phyloP scores from a whole-genome alignment of 1,140 invertebrate genomes.

The Drosophila rufa region DNA sequence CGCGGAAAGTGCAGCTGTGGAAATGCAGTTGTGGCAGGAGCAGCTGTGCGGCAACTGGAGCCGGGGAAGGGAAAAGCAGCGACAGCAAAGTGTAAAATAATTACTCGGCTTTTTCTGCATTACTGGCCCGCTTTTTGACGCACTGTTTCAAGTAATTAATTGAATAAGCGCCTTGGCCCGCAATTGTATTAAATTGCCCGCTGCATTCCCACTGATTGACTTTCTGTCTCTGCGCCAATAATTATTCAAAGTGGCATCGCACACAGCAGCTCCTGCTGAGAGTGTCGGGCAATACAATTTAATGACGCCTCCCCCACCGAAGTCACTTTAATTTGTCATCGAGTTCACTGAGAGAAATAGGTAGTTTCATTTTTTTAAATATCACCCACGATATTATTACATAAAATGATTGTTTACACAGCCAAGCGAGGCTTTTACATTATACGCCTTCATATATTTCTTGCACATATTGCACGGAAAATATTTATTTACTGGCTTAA shows the following conservation, averaged over 20 bases:
- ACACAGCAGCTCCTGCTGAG: conserved; percentile 27
- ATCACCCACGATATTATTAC: no score
- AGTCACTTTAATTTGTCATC: conserved; percentile 20
- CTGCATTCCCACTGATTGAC: conserved; percentile 74
- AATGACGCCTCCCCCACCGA: conserved; percentile 6
- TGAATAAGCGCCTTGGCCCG: conserved; percentile 78
- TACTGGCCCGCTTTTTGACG: conserved; percentile 59
- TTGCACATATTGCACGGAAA: no score
- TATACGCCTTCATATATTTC: no score
- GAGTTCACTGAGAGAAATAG: neutral
- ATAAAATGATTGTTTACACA: no score
- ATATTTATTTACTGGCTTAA: neutral
- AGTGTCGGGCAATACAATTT: conserved; percentile 21
- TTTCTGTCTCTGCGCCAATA: conserved; percentile 60
- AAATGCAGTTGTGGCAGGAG: conserved; percentile 2
- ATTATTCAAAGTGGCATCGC: conserved; percentile 56
- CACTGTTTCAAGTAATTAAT: conserved; percentile 76
- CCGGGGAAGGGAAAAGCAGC: conserved; percentile 25
- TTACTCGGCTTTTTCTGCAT: conserved; percentile 67
- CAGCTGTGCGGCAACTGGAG: neutral
- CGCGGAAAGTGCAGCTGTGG: conserved; percentile 31
- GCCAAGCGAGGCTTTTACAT: no score
- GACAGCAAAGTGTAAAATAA: conserved; percentile 73
- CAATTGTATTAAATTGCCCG: conserved; percentile 75
- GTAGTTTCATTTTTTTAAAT: no score